Evolutionary conservation across 2,797 vertebrate species (phyloP).

Genomic region (Lindbergichthys nudifrons): DNA sequence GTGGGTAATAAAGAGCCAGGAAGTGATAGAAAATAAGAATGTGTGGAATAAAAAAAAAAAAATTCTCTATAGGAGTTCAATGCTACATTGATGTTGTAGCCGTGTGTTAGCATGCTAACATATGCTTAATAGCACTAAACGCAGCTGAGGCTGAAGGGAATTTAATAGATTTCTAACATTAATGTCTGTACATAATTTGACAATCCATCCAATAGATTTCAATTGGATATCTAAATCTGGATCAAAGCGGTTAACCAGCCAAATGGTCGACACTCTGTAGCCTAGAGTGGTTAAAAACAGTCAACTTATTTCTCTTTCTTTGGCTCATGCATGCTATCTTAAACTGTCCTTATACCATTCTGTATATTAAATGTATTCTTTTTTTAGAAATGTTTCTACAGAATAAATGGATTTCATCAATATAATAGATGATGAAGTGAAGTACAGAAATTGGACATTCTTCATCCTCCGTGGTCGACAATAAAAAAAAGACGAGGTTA

Average conservation of each 20-base stretch:
- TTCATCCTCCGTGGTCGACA: conserved; percentile 44
- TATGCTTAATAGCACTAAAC: background rate
- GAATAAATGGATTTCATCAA: conserved; percentile 33
- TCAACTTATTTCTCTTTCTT: background rate
- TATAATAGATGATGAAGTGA: conserved; percentile 8
- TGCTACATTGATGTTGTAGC: background rate
- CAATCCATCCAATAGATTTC: too few species aligned
- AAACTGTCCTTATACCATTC: background rate
- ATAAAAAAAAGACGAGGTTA: conserved; percentile 2
- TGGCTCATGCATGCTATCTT: background rate
- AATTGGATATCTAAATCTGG: background rate
- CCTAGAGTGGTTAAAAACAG: background rate
- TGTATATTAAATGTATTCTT: background rate
- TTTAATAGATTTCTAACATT: background rate
- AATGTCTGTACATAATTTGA: background rate
- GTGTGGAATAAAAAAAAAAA: background rate
- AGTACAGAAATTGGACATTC: conserved; percentile 32
- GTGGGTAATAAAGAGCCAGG: background rate
- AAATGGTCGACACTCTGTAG: background rate
- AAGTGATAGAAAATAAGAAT: background rate
- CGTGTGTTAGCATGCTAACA: background rate
- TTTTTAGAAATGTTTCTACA: conserved; percentile 4
- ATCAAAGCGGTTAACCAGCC: background rate
- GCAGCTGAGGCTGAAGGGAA: background rate
- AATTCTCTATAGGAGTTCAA: background rate